Evolutionary conservation across 1,140 invertebrate species (phyloP).

Genomic region (Asbolus verrucosus): DNA sequence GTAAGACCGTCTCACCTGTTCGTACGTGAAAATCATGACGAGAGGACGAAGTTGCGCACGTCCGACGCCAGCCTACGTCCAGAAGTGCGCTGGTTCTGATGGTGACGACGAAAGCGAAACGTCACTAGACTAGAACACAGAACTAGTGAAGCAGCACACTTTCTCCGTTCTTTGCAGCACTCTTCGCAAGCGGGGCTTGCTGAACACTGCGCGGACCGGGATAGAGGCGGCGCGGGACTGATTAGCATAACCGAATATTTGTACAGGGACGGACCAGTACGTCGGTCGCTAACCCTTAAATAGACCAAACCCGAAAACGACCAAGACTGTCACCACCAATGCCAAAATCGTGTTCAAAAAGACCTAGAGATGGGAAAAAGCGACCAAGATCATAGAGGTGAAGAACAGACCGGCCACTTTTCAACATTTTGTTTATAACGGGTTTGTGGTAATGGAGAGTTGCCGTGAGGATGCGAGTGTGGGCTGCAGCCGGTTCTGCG

Average conservation of each 20-base stretch:
- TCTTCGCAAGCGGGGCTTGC: conserved; percentile 48
- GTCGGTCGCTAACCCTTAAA: neutral
- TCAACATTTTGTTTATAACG: neutral
- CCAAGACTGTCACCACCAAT: too few relatives aligned
- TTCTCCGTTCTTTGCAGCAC: conserved; percentile 51
- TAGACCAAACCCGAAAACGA: too few relatives aligned
- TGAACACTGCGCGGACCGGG: conserved; percentile 51
- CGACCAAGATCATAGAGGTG: too few relatives aligned
- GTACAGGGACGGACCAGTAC: conserved; percentile 29
- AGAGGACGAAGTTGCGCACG: conserved; percentile 39
- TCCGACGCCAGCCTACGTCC: conserved; percentile 27
- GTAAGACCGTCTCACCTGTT: conserved; percentile 50
- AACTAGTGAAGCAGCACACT: conserved; percentile 46
- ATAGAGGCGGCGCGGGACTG: conserved; percentile 43
- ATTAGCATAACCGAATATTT: conserved; percentile 56
- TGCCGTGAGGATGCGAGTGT: conserved; percentile 5
- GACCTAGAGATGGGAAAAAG: too few relatives aligned
- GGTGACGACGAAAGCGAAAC: conserved; percentile 42
- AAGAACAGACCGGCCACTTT: too few relatives aligned
- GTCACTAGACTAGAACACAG: conserved; percentile 44
- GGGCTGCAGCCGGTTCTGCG: conserved; percentile 26
- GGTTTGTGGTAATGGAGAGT: neutral
- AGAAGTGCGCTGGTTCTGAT: conserved; percentile 43
- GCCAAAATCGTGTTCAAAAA: too few relatives aligned
- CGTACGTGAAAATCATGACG: conserved; percentile 40